Conservation (phyloP, 1,140 invertebrate species). For the Schlechtendalia chinensis region DNA sequence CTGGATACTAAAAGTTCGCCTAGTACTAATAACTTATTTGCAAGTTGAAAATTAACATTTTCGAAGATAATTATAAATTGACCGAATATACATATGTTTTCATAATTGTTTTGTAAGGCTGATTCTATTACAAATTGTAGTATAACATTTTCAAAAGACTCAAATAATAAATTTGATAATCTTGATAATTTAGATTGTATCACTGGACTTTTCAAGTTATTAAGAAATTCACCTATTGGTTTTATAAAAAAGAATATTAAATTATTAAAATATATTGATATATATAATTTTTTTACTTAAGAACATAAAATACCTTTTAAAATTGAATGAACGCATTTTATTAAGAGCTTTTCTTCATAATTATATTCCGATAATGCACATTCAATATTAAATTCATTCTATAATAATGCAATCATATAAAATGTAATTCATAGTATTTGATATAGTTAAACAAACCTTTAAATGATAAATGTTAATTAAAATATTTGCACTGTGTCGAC, state of each 20-base stretch:
- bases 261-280: not conserved
- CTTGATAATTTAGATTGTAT: slow-evolving; percentile 35
- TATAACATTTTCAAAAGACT: slow-evolving; percentile 27
- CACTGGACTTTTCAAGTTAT: not conserved
- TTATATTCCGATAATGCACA: slow-evolving; percentile 16
- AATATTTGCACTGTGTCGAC: slow-evolving; percentile 4
- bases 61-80: slow-evolving; percentile 27
- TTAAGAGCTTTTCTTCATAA: slow-evolving; percentile 12
- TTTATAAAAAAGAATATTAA: not conserved
- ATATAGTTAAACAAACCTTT: slow-evolving; percentile 3
- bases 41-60: slow-evolving; percentile 15
- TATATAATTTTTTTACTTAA: not conserved
- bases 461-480: slow-evolving; percentile 37
- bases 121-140: slow-evolving; percentile 34
- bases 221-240: not conserved
- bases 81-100: slow-evolving; percentile 33
- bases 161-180: slow-evolving; percentile 39
- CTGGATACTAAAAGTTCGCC: slow-evolving; percentile 38
- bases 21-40: slow-evolving; percentile 27
- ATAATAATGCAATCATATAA: not conserved
- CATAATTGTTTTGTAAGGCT: slow-evolving; percentile 14
- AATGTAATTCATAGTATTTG: not conserved
- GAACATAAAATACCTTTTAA: slow-evolving; percentile 9
- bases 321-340: slow-evolving; percentile 18
- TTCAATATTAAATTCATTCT: slow-evolving; percentile 40